Conservation (phyloP, 2,113 vertebrate genomes). For the Vidua macroura region DNA sequence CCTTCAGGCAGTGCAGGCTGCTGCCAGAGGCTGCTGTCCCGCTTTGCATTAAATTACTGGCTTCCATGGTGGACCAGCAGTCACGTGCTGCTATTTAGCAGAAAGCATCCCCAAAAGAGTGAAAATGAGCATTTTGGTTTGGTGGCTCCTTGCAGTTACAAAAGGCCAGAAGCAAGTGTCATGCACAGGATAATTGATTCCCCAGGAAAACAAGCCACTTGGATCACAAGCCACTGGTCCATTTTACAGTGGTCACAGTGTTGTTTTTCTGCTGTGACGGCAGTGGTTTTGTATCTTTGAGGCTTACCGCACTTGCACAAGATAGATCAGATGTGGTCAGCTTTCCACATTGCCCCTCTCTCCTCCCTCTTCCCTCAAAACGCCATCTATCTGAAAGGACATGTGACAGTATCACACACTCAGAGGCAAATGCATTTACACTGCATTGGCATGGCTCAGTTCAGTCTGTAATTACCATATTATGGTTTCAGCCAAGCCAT, state of each 20-base stretch:
- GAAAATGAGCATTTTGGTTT: slow-evolving; percentile 15
- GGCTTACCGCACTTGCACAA: background rate
- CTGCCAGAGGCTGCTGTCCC: background rate
- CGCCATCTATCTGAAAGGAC: background rate
- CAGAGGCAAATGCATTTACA: slow-evolving; percentile 25
- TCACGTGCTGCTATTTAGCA: background rate
- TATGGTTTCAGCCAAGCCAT: slow-evolving; percentile 41
- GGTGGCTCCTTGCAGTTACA: slow-evolving; percentile 16
- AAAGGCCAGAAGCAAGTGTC: slow-evolving; percentile 36
- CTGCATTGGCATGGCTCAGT: background rate
- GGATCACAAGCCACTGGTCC: background rate
- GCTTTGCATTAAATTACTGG: background rate
- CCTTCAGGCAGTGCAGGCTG: background rate
- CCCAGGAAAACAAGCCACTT: slow-evolving; percentile 25
- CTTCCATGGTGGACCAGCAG: slow-evolving; percentile 21
- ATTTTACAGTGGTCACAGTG: background rate
- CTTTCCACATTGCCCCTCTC: background rate
- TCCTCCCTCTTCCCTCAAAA: background rate
- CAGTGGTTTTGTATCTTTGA: background rate
- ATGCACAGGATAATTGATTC: background rate
- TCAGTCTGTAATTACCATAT: slow-evolving; percentile 54
- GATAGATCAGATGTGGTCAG: background rate
- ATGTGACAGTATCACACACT: background rate
- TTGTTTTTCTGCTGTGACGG: background rate
- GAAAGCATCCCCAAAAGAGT: slow-evolving; percentile 26